phyloP scores from a whole-genome alignment of 2,888 invertebrate genomes.

The Periphyllus acericola region DNA sequence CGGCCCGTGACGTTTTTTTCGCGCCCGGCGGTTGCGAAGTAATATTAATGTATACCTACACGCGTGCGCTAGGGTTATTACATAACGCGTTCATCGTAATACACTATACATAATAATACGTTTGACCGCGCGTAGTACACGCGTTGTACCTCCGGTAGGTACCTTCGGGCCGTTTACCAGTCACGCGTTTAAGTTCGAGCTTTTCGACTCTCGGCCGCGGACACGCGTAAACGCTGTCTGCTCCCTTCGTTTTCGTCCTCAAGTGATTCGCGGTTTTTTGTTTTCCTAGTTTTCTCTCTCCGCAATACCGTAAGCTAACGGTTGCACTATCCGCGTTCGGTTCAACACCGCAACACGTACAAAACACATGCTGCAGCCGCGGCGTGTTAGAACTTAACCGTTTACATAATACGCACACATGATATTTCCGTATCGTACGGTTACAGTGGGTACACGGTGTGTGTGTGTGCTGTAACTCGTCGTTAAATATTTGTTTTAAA shows the following conservation, averaged over 20 bases:
- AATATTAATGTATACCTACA: neutral
- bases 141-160: too few relatives aligned
- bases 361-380: neutral
- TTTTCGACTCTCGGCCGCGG: neutral
- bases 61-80: neutral
- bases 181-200: neutral
- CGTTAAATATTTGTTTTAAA: slow-evolving; percentile 9
- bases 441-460: neutral
- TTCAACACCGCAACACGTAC: too few relatives aligned
- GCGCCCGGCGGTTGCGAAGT: neutral
- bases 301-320: neutral
- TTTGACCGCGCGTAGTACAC: too few relatives aligned
- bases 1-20: neutral
- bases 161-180: neutral
- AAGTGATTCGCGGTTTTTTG: too few relatives aligned
- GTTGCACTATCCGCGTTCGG: too few relatives aligned
- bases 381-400: too few relatives aligned
- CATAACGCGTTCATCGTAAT: neutral
- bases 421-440: too few relatives aligned
- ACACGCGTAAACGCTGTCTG: neutral
- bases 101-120: neutral
- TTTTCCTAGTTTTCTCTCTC: neutral
- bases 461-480: neutral
- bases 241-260: neutral
- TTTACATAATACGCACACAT: too few relatives aligned